Evolutionary conservation across 2,797 vertebrate genomes (phyloP).

Genomic region (Myripristis jacobus): DNA sequence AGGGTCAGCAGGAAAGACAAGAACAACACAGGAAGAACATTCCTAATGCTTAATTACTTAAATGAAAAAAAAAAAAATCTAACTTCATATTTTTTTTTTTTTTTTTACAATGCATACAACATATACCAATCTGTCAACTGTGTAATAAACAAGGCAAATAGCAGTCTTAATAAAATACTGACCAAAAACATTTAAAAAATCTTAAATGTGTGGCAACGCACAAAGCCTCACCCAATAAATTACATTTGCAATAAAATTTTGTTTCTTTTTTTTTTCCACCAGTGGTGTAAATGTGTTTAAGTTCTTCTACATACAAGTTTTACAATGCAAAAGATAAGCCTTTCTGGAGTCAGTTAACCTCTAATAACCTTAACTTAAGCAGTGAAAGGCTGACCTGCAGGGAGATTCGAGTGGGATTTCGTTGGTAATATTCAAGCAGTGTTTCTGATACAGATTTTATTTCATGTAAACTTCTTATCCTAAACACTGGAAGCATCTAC

Average conservation of each 20-base stretch:
- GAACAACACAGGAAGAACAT: constrained; percentile 66
- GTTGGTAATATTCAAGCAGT: constrained; percentile 46
- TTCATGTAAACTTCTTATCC: constrained; percentile 73
- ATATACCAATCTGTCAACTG: constrained; percentile 31
- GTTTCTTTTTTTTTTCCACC: constrained; percentile 12
- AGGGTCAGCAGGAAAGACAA: constrained; percentile 37
- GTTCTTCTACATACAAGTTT: constrained; percentile 45
- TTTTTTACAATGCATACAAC: constrained; percentile 56
- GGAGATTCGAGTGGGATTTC: constrained; percentile 20
- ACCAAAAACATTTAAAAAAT: constrained; percentile 29
- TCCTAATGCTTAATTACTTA: constrained; percentile 59
- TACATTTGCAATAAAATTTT: constrained; percentile 56
- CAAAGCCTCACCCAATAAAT: constrained; percentile 45
- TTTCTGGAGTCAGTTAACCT: constrained; percentile 2
- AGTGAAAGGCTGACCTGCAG: constrained; percentile 22
- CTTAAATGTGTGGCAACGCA: constrained; percentile 38
- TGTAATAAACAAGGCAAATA: constrained; percentile 46
- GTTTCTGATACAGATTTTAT: constrained; percentile 46
- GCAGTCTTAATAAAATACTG: constrained; percentile 57
- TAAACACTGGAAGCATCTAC: constrained; percentile 78
- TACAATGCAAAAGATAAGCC: constrained; percentile 32
- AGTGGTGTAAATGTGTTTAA: neutral
- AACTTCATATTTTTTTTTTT: constrained; percentile 29
- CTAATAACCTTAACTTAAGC: constrained; percentile 14
- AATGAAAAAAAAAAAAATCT: constrained; percentile 51